phyloP scores from a whole-genome alignment of 1,140 invertebrate species.

The Palaemon carinicauda region DNA sequence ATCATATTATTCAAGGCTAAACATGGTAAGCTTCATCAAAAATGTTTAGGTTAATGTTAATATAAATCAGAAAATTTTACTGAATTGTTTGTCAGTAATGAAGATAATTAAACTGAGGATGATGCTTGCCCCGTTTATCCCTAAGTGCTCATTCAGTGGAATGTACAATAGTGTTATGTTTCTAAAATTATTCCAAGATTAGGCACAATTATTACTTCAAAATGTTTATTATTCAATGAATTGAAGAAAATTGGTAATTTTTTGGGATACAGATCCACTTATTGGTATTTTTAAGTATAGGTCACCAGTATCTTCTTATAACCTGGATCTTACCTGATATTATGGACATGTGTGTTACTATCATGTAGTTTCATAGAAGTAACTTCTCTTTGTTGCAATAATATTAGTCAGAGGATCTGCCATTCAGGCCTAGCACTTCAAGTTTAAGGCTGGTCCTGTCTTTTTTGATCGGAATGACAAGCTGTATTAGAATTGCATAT shows the following conservation, averaged over 20 bases:
- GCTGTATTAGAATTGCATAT: constrained; percentile 28
- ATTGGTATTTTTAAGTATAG: constrained; percentile 53
- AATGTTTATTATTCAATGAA: constrained; percentile 30
- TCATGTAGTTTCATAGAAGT: constrained; percentile 54
- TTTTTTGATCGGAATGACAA: constrained; percentile 28
- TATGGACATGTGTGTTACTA: constrained; percentile 55
- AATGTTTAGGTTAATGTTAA: no score
- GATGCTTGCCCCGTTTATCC: constrained; percentile 17
- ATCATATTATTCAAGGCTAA: constrained; percentile 41
- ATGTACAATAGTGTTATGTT: constrained; percentile 57
- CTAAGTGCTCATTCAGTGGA: constrained; percentile 51
- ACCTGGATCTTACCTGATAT: constrained; percentile 57
- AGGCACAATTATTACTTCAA: constrained; percentile 51
- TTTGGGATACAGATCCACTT: constrained; percentile 46
- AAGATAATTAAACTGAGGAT: not conserved
- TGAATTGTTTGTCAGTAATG: not conserved
- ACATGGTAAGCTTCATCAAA: constrained; percentile 35
- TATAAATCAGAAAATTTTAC: not conserved
- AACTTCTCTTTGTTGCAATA: constrained; percentile 58
- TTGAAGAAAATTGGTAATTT: constrained; percentile 47
- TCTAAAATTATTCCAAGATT: constrained; percentile 53
- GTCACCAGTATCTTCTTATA: constrained; percentile 53
- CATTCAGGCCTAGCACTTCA: constrained; percentile 25
- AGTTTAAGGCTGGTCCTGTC: constrained; percentile 44
- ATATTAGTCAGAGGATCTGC: constrained; percentile 40